Percentiles rank a stretch among this genome's conserved stretches.
These are phyloP conservation scores for Pogonophryne albipinna DNA, from an alignment of 2,797 vertebrate genomes.

Conservation along the genomic window DNA sequence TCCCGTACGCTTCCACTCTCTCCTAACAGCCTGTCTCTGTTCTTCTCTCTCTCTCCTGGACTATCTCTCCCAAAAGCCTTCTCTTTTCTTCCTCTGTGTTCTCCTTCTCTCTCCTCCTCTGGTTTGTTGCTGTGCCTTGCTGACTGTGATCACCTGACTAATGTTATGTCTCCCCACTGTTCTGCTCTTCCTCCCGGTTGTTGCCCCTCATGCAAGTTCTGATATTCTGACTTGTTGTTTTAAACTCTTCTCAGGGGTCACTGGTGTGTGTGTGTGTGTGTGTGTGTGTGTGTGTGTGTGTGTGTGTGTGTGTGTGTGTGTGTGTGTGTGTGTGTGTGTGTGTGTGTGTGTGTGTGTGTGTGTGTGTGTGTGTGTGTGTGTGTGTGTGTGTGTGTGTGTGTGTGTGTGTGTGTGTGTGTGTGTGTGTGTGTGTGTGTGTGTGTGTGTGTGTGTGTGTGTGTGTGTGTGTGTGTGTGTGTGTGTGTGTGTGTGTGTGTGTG, in stretches of 20 bases:
- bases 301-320: too few species aligned
- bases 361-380: slow-evolving; percentile 46
- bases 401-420: slow-evolving; percentile 43
- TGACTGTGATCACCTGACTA: slow-evolving; percentile 77
- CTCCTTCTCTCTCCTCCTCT: background rate
- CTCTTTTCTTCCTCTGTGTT: slow-evolving; percentile 19
- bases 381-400: slow-evolving; percentile 43
- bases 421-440: slow-evolving; percentile 45
- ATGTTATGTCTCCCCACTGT: slow-evolving; percentile 59
- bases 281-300: too few species aligned
- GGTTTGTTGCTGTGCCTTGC: slow-evolving; percentile 79
- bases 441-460: slow-evolving; percentile 49
- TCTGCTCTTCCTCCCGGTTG: slow-evolving; percentile 48
- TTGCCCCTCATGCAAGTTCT: slow-evolving; percentile 29
- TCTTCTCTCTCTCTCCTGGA: slow-evolving; percentile 15
- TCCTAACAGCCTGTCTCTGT: slow-evolving; percentile 42
- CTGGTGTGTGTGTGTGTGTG: background rate
- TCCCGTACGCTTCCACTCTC: slow-evolving; percentile 60
- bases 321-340: slow-evolving; percentile 29
- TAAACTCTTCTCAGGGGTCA: slow-evolving; percentile 36
- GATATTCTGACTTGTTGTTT: slow-evolving; percentile 41
- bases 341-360: slow-evolving; percentile 46
- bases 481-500: background rate
- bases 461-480: slow-evolving; percentile 48
- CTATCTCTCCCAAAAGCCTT: slow-evolving; percentile 18